phyloP scores from a whole-genome alignment of 2,113 vertebrate species.

The Ictalurus furcatus region DNA sequence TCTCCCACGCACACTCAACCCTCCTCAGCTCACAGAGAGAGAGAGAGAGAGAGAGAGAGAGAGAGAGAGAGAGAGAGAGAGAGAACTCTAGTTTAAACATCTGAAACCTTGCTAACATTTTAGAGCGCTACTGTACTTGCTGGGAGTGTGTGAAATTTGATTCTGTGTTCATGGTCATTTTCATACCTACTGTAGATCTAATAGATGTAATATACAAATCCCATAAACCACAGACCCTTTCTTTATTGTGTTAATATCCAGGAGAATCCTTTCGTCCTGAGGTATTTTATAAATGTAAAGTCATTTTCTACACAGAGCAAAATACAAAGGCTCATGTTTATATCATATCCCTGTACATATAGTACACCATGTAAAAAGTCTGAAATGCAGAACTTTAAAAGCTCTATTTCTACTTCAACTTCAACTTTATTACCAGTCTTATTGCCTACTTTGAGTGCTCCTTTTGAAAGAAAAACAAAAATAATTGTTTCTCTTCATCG shows the following conservation, averaged over 20 bases:
- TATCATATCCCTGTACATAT: neutral
- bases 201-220: neutral
- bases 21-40: constrained; percentile 27
- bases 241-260: constrained; percentile 3
- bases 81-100: neutral
- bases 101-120: constrained; percentile 4
- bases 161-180: constrained; percentile 16
- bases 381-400: constrained; percentile 36
- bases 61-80: neutral
- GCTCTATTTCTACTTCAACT: neutral
- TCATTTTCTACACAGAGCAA: neutral
- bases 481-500: neutral
- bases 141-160: constrained; percentile 10
- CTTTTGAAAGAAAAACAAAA: neutral
- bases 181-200: neutral
- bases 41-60: neutral
- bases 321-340: neutral
- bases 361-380: neutral
- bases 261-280: constrained; percentile 17
- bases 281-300: constrained; percentile 25
- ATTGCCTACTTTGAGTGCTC: neutral
- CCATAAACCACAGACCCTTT: neutral
- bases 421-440: neutral
- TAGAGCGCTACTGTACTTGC: neutral
- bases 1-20: constrained; percentile 47